Evolutionary conservation across 1,140 invertebrate genomes (phyloP), one percentile per base, ranked within the genome.

Genomic region (Ceratina australensis): DNA sequence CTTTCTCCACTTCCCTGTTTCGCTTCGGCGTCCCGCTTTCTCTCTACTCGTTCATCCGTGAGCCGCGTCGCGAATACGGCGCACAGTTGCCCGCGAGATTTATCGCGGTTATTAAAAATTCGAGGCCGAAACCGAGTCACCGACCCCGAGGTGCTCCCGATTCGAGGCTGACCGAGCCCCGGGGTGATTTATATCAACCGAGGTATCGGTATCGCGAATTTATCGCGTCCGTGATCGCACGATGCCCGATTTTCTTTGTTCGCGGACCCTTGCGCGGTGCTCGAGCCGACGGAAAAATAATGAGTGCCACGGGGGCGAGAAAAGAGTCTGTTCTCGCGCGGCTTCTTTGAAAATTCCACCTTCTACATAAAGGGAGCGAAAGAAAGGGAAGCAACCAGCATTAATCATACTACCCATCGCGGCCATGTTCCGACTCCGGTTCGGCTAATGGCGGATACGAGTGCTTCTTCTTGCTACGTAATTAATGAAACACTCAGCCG

Each of bases 231-330:
- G 52, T 26, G 49, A 83, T 69, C 52, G 50, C 64, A 1, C 71
- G 61, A n/a, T 24, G 26, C n/a, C 20, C 28, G 13, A 26, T 71
- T 69, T 20, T 49, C 56, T 63, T 75, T 82, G 47, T 69, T 54
- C 49, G 56, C 28, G 49, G 50, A 65, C 66, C 57, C 75, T 66
- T 26, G 57, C 64, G 26, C 22, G 54, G 26, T 54, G 24, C 42
- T 22, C 28, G 33, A 26, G 47, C 68, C 33, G 49, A 71, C 42
- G 26, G 66, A 78, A 79, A 82, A 83, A 82, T 83, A 83, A 83
- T 74, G 81, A 82, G 68, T 49, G 33, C 68, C 47, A 64, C 63
- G 63, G 4, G 28, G 49, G 61, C 24, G 49, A 28, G 24, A 20
- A 18, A 65, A 57, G 72, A 57, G n/a, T 49, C 65, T 26, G 22